These are phyloP conservation scores for Scartelaos histophorus DNA, from an alignment of 2,113 vertebrate genomes.

Conservation along the genomic window DNA sequence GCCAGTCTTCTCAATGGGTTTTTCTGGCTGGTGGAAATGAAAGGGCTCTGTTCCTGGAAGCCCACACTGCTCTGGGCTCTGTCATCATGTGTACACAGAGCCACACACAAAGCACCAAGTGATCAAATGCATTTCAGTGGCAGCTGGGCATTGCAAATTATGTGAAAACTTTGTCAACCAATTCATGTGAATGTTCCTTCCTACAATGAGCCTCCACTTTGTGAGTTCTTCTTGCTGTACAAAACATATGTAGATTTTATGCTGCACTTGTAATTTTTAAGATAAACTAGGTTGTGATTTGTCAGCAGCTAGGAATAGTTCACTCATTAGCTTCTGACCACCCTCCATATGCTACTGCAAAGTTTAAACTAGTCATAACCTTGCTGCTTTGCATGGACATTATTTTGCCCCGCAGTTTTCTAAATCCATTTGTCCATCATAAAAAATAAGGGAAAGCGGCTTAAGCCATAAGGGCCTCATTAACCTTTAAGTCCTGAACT, in stretches of 20 bases:
- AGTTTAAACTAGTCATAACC: neutral
- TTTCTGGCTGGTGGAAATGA: slow-evolving; percentile 10
- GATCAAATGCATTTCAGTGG: neutral
- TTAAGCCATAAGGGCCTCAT: neutral
- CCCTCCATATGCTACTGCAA: neutral
- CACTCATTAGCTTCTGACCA: neutral
- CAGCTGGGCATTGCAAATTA: slow-evolving; percentile 1
- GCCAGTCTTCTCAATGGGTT: slow-evolving; percentile 10
- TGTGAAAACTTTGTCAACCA: neutral
- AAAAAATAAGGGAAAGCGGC: neutral
- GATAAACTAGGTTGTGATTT: no score
- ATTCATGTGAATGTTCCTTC: neutral
- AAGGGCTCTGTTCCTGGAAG: slow-evolving; percentile 3
- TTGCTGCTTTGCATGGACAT: neutral
- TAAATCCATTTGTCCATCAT: neutral
- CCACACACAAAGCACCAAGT: neutral
- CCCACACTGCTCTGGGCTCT: neutral
- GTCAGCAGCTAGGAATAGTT: neutral
- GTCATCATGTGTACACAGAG: slow-evolving; percentile 2
- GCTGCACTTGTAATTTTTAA: neutral
- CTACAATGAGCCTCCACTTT: neutral
- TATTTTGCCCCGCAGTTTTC: neutral
- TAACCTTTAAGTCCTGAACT: slow-evolving; percentile 5
- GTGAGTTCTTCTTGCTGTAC: neutral
- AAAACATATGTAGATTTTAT: neutral